phyloP scores from a whole-genome alignment of 2,797 vertebrate species.

The Hapalemur alaotrensis region DNA sequence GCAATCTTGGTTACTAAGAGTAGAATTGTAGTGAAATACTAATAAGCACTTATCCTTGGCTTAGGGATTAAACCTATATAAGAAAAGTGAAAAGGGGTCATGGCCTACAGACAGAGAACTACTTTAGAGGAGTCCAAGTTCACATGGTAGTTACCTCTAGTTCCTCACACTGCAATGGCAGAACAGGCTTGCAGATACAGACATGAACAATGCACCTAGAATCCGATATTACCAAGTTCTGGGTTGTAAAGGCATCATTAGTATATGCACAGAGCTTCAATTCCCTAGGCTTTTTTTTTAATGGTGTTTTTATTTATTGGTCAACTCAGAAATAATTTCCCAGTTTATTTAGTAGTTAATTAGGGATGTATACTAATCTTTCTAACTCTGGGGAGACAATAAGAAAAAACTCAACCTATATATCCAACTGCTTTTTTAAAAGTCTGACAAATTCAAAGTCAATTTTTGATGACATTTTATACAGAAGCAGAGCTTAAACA shows the following conservation, averaged over 20 bases:
- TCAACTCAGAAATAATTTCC: conserved; percentile 71
- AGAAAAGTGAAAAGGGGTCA: conserved; percentile 47
- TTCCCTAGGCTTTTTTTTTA: conserved; percentile 24
- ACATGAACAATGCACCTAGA: background rate
- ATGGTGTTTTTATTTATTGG: conserved; percentile 32
- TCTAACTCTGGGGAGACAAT: conserved; percentile 80
- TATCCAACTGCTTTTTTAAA: conserved; percentile 68
- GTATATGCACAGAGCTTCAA: conserved; percentile 35
- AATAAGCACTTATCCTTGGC: conserved; percentile 46
- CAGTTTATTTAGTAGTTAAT: conserved; percentile 81
- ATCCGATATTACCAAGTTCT: background rate
- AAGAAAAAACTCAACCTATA: conserved; percentile 56
- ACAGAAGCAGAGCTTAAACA: conserved; percentile 70
- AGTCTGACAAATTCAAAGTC: conserved; percentile 82
- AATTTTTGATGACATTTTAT: conserved; percentile 83
- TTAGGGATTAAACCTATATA: conserved; percentile 63
- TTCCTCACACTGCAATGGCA: conserved; percentile 40
- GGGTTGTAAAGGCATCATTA: conserved; percentile 13
- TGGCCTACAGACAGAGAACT: conserved; percentile 69
- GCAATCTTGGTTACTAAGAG: conserved; percentile 70
- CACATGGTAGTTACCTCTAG: conserved; percentile 60
- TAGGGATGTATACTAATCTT: conserved; percentile 76
- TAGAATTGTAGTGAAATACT: conserved; percentile 37
- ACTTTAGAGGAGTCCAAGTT: conserved; percentile 75
- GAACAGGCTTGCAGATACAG: conserved; percentile 59